Conservation (phyloP, 2,113 vertebrate genomes). For the Plecotus auritus region DNA sequence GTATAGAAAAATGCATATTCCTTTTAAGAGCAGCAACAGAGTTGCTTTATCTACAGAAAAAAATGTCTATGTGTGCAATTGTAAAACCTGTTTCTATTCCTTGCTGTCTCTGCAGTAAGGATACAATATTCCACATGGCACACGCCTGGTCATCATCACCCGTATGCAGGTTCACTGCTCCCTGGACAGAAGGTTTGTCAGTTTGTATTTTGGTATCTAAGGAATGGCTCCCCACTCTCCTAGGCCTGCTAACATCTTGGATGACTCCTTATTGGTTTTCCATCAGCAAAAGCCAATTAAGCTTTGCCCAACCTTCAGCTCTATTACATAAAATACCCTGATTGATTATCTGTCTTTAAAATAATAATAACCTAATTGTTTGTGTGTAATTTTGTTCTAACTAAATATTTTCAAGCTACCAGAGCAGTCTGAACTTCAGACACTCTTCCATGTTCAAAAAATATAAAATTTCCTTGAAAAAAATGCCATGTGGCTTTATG, state of each 20-base stretch:
- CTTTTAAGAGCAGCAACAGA: not conserved
- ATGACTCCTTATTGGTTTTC: not conserved
- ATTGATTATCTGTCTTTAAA: not conserved
- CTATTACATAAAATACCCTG: not conserved
- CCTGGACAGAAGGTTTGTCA: not conserved
- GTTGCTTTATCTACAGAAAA: not conserved
- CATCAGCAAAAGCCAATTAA: not conserved
- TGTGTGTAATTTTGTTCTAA: not conserved
- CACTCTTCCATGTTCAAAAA: not conserved
- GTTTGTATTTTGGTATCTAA: not conserved
- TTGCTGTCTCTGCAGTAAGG: not conserved
- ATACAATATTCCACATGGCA: not conserved
- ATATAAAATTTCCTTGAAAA: not conserved
- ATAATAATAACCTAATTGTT: not conserved
- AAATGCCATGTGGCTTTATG: not conserved
- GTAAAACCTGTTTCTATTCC: not conserved
- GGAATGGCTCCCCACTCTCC: not conserved
- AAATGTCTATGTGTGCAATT: fast-evolving
- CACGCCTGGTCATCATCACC: too few relatives aligned
- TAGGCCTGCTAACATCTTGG: not conserved
- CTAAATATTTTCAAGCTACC: slow-evolving; percentile 10
- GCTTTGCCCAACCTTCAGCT: not conserved
- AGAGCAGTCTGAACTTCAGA: not conserved
- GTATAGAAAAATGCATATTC: not conserved
- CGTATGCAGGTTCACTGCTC: not conserved